Conservation (phyloP, 2,113 vertebrate species). For the Neopipo cinnamomea region DNA sequence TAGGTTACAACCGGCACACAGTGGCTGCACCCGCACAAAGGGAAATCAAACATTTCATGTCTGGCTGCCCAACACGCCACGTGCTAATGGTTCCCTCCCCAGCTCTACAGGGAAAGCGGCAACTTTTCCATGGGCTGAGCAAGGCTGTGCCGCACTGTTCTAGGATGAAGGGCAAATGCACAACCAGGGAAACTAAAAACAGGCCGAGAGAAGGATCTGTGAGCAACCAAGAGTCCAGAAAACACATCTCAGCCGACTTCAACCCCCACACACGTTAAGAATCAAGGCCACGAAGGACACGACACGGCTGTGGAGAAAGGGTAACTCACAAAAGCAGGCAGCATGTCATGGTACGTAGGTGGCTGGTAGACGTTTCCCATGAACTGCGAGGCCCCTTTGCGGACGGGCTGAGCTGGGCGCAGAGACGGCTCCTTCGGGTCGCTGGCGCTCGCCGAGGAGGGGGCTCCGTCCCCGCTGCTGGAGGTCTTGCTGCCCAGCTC, state of each 20-base stretch:
- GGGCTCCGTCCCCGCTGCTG: slow-evolving; percentile 80
- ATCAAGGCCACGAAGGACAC: background rate
- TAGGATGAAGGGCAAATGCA: background rate
- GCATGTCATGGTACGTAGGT: slow-evolving; percentile 96
- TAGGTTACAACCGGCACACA: rapidly evolving
- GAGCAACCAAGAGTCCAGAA: background rate
- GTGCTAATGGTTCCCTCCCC: background rate
- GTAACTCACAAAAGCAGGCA: slow-evolving; percentile 94
- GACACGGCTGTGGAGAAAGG: background rate
- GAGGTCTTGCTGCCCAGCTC: slow-evolving; percentile 87
- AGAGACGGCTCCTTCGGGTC: slow-evolving; percentile 91
- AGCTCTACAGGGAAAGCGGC: background rate
- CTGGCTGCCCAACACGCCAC: background rate
- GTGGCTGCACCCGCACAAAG: background rate
- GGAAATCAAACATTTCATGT: background rate
- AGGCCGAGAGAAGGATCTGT: background rate
- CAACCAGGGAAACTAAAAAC: background rate
- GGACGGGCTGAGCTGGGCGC: slow-evolving; percentile 87
- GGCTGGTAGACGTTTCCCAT: slow-evolving; percentile 88
- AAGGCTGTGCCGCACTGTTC: background rate
- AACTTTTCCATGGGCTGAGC: background rate
- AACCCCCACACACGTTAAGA: rapidly evolving
- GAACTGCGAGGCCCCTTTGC: slow-evolving; percentile 85
- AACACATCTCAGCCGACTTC: background rate
- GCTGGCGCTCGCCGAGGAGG: slow-evolving; percentile 74